A percentile compares a stretch with the other conserved stretches of the same genome.
Evolutionary conservation across 2,888 invertebrate species (phyloP).

Genomic region (Stenodema calcarata): DNA sequence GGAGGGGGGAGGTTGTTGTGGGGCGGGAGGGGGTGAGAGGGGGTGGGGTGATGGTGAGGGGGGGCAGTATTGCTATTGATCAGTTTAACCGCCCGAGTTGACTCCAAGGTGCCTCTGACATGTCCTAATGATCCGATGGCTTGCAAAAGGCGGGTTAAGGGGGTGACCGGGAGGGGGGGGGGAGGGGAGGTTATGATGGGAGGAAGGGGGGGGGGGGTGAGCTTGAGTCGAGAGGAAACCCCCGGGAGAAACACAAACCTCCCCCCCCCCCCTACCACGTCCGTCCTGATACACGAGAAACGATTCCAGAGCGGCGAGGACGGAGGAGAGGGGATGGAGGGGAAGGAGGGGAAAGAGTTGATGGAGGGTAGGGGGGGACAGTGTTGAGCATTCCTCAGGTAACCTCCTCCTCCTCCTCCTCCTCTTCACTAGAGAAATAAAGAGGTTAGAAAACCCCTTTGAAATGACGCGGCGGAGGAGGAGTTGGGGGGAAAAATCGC

Average conservation of each 20-base stretch:
- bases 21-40: neutral
- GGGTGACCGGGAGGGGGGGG: neutral
- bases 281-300: neutral
- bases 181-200: neutral
- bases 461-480: no score
- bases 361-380: neutral
- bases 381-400: conserved; percentile 23
- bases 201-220: neutral
- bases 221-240: neutral
- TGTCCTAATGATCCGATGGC: conserved; percentile 21
- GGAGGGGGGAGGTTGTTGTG: neutral
- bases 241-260: neutral
- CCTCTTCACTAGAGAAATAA: neutral
- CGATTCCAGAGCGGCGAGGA: neutral
- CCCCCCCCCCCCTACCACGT: neutral
- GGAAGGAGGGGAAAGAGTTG: neutral
- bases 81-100: conserved; percentile 47
- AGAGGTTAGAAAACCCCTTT: conserved; percentile 4
- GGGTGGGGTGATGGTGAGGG: neutral
- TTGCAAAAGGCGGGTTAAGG: neutral
- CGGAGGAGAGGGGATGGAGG: no score
- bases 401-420: no score
- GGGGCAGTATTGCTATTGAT: conserved; percentile 39
- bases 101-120: conserved; percentile 40
- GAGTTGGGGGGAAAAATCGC: no score